These are phyloP conservation scores for Ligdia adustata DNA, from an alignment of 2,888 invertebrate species.

Conservation along the genomic window DNA sequence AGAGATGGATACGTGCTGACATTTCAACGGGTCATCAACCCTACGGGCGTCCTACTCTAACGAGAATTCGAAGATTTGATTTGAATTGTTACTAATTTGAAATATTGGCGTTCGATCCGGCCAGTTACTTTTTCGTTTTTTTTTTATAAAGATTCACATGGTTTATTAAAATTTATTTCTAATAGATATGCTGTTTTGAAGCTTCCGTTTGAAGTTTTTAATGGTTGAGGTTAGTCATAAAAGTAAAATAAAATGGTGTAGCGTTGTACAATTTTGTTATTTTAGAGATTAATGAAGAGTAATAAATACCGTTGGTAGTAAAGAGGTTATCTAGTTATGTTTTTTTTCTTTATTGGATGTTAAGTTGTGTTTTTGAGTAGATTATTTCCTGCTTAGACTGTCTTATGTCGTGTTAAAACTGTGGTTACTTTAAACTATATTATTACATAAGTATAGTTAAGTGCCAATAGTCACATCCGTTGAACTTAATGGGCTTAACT, in stretches of 20 bases:
- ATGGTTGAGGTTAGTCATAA: constrained; percentile 60
- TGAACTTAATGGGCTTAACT: too few relatives aligned
- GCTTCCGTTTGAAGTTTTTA: constrained; percentile 76
- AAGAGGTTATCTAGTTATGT: constrained; percentile 31
- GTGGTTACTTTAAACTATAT: background rate
- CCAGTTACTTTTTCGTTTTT: constrained; percentile 58
- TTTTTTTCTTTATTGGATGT: constrained; percentile 26
- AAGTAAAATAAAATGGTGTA: constrained; percentile 62
- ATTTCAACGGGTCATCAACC: constrained; percentile 84
- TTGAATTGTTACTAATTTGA: constrained; percentile 83
- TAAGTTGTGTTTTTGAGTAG: constrained; percentile 25
- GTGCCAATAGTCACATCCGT: too few relatives aligned
- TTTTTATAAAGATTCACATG: constrained; percentile 57
- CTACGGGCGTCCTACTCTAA: constrained; percentile 81
- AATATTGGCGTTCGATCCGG: constrained; percentile 70
- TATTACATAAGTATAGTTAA: too few relatives aligned
- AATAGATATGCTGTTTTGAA: constrained; percentile 55
- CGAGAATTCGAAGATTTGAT: constrained; percentile 83
- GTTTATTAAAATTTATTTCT: constrained; percentile 71
- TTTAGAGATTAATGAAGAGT: constrained; percentile 63
- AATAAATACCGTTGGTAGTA: constrained; percentile 39
- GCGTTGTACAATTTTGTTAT: constrained; percentile 58
- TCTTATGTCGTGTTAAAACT: constrained; percentile 1
- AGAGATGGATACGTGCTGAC: constrained; percentile 73
- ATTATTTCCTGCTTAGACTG: constrained; percentile 16